Base-by-base conservation (phyloP, 1,140 invertebrate species). In the Drosophila pruinosa region DNA sequence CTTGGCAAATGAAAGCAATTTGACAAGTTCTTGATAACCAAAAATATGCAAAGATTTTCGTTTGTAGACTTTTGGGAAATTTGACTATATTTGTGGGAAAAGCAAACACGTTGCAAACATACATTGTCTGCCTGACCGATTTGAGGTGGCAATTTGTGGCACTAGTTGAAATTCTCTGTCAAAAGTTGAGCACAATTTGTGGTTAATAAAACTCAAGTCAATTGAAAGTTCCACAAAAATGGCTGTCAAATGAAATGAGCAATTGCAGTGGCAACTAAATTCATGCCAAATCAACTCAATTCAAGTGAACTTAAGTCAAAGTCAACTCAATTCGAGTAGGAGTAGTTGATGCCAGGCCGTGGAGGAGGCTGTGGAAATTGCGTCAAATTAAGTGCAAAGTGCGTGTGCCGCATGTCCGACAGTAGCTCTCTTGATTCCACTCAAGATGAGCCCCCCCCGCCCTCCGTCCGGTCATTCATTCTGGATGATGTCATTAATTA, bases 401-500 rank as follows among this genome's bases (percentile, higher is more conserved):
- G 80, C 80, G 80, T 76, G 64, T 76, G 70, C 47, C 39, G 17
- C 14, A 19, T 26, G 56, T 59, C 28, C 19, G 43, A 22, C 54
- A 28, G 41, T 26, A 41, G 15, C 17, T 17, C 21, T 41, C 26
- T 22, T 62, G 4, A 2, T 21, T 34, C 36, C 14, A 57, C 39
- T 57, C 38, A 19, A 48, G 45, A 28, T 36, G 57, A 34, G 38
- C 21, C 31, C 45, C 70, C 15, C 26, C 36, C 36, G n/a, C n/a
- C n/a, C n/a, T n/a, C n/a, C n/a, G n/a, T 22, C 17, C 54, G 28
- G 56, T 21, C 76, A 50, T 74, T 76, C 72, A 62, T 67, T 48
- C 78, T 74, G 85, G 63, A 88, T 88, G 82, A 88, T 88, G 82
- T 88, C 82, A 88, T 88, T 88, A 88, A 88, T 88, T 88, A 88